phyloP scores from a whole-genome alignment of 1,140 invertebrate genomes.

The Drosophila kurseongensis region DNA sequence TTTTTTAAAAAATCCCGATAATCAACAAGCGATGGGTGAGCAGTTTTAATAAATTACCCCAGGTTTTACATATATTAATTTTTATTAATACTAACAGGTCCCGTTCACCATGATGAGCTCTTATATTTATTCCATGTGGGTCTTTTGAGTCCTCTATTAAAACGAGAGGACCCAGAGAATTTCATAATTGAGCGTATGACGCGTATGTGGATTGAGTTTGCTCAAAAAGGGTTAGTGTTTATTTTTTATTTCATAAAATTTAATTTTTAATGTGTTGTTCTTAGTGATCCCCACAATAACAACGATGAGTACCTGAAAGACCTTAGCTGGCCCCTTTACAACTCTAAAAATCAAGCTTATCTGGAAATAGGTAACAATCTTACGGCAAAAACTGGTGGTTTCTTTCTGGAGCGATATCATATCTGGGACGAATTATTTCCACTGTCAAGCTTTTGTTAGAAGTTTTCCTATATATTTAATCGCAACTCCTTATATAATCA shows the following conservation, averaged over 20 bases:
- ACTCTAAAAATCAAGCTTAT: slow-evolving; percentile 84
- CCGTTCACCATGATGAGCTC: slow-evolving; percentile 87
- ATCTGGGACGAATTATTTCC: slow-evolving; percentile 87
- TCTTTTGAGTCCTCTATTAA: slow-evolving; percentile 80
- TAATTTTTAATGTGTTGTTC: background rate
- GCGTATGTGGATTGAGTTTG: slow-evolving; percentile 85
- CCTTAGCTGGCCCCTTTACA: slow-evolving; percentile 85
- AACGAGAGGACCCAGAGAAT: slow-evolving; percentile 84
- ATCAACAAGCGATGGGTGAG: slow-evolving; percentile 83
- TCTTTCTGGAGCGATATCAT: slow-evolving; percentile 85
- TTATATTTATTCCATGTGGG: slow-evolving; percentile 87
- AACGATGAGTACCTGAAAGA: slow-evolving; percentile 60
- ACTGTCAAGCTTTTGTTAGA: slow-evolving; percentile 3
- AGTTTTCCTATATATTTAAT: background rate
- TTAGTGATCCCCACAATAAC: slow-evolving; percentile 64
- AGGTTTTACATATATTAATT: background rate
- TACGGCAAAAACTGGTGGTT: slow-evolving; percentile 84
- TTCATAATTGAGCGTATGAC: slow-evolving; percentile 85
- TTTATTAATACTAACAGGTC: slow-evolving; percentile 78
- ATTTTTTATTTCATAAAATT: background rate
- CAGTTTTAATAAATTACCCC: too few relatives aligned
- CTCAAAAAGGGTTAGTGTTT: slow-evolving; percentile 84
- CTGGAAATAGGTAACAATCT: slow-evolving; percentile 85
- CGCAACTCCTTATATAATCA: too few relatives aligned
- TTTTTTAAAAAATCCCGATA: slow-evolving; percentile 84